Conservation (phyloP, 2,797 vertebrate species). For the Etheostoma nigrum region DNA sequence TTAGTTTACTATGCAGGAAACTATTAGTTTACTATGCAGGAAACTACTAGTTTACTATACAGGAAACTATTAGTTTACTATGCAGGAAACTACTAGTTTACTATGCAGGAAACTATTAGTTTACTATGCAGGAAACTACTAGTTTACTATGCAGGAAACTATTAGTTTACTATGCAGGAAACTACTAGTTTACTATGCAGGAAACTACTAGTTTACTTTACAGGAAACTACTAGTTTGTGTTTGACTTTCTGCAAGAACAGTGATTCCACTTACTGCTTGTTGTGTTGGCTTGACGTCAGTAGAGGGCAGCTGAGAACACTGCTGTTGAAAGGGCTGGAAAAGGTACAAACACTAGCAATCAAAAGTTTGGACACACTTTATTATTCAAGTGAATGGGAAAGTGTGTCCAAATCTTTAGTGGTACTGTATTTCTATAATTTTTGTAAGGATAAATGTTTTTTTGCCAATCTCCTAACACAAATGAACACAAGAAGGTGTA, state of each 20-base stretch:
- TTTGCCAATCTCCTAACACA: not conserved
- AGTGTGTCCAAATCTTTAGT: no score
- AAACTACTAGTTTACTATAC: no score
- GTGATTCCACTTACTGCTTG: not conserved
- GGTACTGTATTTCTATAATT: not conserved
- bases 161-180: not conserved
- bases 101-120: not conserved
- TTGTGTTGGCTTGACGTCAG: conserved; percentile 27
- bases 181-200: not conserved
- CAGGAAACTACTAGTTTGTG: not conserved
- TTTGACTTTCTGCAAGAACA: not conserved
- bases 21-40: no score
- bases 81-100: not conserved
- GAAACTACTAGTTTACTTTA: not conserved
- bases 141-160: not conserved
- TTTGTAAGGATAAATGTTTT: not conserved
- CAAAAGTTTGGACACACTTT: no score
- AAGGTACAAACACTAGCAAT: not conserved
- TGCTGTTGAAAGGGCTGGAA: not conserved
- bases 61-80: no score
- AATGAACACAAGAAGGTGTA: not conserved
- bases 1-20: no score
- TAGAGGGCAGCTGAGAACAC: conserved; percentile 45
- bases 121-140: not conserved
- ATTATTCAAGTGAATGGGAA: no score